Conservation (phyloP, 2,888 invertebrate genomes). For the Dryococelus australis region DNA sequence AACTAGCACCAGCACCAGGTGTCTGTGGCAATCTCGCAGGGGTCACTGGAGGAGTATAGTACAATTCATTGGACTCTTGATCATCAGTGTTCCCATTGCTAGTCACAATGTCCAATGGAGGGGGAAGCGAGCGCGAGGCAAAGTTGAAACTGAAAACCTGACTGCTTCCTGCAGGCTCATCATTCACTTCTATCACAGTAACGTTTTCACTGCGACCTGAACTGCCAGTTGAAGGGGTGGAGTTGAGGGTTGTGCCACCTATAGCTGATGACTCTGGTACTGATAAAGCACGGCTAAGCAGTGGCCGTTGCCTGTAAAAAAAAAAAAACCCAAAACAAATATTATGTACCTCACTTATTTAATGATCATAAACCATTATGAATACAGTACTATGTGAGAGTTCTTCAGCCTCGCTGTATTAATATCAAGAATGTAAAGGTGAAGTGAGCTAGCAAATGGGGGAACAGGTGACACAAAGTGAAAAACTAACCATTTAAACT, state of each 20-base stretch:
- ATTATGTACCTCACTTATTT: too few species aligned
- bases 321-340: neutral
- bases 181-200: slow-evolving; percentile 51
- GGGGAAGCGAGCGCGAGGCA: slow-evolving; percentile 42
- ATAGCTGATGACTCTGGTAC: slow-evolving; percentile 37
- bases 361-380: too few species aligned
- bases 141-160: slow-evolving; percentile 48
- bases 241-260: neutral
- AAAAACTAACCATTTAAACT: too few species aligned
- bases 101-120: slow-evolving; percentile 16
- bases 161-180: neutral
- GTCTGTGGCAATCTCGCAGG: slow-evolving; percentile 32
- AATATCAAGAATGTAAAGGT: too few species aligned
- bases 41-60: slow-evolving; percentile 47
- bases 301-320: slow-evolving; percentile 36
- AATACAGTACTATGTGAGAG: too few species aligned
- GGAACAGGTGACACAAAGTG: too few species aligned
- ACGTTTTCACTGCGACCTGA: slow-evolving; percentile 42
- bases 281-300: slow-evolving; percentile 41
- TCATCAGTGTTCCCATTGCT: neutral
- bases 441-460: too few species aligned
- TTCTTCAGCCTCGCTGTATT: too few species aligned
- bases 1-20: too few species aligned
- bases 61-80: slow-evolving; percentile 43
- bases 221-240: slow-evolving; percentile 31